These are phyloP conservation scores for Gavia stellata DNA, from an alignment of 2,113 vertebrate species.

Conservation along the genomic window DNA sequence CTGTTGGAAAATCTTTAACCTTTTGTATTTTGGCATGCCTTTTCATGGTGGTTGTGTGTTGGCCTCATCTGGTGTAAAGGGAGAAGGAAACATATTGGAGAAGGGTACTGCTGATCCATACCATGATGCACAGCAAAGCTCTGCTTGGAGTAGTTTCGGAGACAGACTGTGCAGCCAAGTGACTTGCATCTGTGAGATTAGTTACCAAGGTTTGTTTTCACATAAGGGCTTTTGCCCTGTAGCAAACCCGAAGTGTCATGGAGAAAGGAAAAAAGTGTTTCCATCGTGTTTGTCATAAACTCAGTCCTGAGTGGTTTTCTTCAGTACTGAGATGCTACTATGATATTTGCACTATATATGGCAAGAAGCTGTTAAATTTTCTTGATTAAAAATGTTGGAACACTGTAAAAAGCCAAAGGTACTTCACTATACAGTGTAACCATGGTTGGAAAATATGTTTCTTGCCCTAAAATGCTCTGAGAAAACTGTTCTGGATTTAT, in stretches of 20 bases:
- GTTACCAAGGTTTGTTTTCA: not conserved
- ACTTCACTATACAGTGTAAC: not conserved
- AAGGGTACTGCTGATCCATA: not conserved
- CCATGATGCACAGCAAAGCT: not conserved
- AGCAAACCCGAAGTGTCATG: not conserved
- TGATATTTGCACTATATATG: not conserved
- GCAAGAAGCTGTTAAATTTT: not conserved
- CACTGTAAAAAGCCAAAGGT: not conserved
- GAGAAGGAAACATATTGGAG: fast-evolving
- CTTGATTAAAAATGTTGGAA: not conserved
- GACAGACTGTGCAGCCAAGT: not conserved
- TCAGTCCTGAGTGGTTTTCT: not conserved
- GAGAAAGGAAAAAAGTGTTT: not conserved
- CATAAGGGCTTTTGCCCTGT: not conserved
- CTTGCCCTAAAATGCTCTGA: not conserved
- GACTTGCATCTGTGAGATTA: not conserved
- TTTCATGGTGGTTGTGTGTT: not conserved
- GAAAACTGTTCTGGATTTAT: not conserved
- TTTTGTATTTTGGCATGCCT: not conserved
- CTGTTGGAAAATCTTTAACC: not conserved
- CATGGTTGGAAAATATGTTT: not conserved
- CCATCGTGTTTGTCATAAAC: not conserved
- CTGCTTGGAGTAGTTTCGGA: not conserved
- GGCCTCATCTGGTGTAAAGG: not conserved
- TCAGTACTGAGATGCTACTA: not conserved